Percentiles rank a stretch among this genome's conserved stretches.
Evolutionary conservation across 2,888 invertebrate species (phyloP).

Genomic region (Myopa tessellatipennis): DNA sequence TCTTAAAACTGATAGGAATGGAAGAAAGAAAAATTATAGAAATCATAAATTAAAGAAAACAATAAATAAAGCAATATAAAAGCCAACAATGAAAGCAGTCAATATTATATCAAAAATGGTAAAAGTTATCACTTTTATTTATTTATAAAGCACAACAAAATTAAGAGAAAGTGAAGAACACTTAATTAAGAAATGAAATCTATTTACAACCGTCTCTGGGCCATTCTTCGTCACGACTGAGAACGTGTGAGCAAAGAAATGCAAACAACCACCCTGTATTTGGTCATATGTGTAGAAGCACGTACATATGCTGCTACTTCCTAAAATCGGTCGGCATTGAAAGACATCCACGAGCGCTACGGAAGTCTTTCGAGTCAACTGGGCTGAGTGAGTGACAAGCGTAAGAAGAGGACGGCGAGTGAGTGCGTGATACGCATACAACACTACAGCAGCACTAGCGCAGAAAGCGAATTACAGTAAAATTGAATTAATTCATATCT

Average conservation of each 20-base stretch:
- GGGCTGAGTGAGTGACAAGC: constrained; percentile 9
- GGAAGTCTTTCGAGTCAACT: constrained; percentile 20
- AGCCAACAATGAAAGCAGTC: not conserved
- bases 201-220: not conserved
- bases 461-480: not conserved
- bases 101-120: constrained; percentile 16
- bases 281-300: not conserved
- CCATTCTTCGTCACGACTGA: not conserved
- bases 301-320: not conserved
- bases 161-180: constrained; percentile 13
- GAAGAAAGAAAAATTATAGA: not conserved
- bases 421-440: constrained; percentile 6
- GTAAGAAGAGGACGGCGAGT: not conserved
- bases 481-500: constrained; percentile 13
- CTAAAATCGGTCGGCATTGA: not conserved
- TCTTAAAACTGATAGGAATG: not conserved
- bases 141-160: not conserved
- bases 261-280: constrained; percentile 33
- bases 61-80: not conserved
- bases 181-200: not conserved
- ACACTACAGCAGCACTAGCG: not conserved
- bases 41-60: not conserved
- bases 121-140: constrained; percentile 30
- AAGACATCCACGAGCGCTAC: not conserved
- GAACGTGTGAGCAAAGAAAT: not conserved